Evolutionary conservation across 2,888 invertebrate genomes (phyloP).

Genomic region (Diarsia mendica): DNA sequence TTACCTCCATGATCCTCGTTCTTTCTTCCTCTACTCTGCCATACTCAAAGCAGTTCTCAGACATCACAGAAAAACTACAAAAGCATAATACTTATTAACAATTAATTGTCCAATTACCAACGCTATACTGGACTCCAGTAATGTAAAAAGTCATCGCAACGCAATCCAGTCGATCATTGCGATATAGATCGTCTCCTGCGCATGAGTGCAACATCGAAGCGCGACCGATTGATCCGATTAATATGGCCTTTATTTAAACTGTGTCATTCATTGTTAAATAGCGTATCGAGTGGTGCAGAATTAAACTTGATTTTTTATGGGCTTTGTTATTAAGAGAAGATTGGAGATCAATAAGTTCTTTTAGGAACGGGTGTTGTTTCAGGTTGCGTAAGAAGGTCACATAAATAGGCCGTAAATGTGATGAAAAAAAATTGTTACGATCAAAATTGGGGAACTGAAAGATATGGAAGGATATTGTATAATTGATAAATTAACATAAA

Average conservation of each 20-base stretch:
- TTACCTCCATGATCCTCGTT: neutral
- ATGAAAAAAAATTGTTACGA: neutral
- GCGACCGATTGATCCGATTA: conserved; percentile 61
- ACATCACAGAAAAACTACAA: neutral
- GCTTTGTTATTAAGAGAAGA: conserved; percentile 11
- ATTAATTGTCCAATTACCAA: conserved; percentile 43
- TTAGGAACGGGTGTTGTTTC: neutral
- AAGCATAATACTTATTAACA: neutral
- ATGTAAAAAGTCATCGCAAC: conserved; percentile 48
- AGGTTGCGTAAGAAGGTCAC: neutral
- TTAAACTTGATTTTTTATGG: conserved; percentile 51
- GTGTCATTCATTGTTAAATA: conserved; percentile 60
- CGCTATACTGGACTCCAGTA: conserved; percentile 26
- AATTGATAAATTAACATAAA: no score
- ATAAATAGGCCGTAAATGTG: neutral
- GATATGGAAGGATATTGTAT: neutral
- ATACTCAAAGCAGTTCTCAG: neutral
- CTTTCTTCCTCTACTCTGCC: neutral
- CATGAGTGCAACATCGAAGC: conserved; percentile 46
- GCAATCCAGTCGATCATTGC: conserved; percentile 45
- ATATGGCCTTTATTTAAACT: conserved; percentile 63
- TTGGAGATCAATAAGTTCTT: conserved; percentile 14
- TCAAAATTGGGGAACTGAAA: neutral
- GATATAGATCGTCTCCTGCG: conserved; percentile 61
- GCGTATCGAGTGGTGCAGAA: conserved; percentile 38